Evolutionary conservation across 1,140 invertebrate genomes (phyloP).

Genomic region (Anagrus nilaparvatae): DNA sequence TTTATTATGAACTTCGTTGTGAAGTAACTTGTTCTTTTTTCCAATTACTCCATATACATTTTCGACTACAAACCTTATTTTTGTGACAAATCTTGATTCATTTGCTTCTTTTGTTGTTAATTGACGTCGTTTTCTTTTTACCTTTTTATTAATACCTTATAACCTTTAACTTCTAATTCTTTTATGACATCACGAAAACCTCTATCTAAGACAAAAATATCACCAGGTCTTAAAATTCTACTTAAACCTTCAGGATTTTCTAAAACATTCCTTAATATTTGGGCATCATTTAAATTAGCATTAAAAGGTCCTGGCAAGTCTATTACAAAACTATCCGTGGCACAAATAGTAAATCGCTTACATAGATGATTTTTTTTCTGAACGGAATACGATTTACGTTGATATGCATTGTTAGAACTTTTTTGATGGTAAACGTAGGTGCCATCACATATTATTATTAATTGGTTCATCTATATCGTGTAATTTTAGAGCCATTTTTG

Average conservation of each 20-base stretch:
- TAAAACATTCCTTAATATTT: slow-evolving; percentile 19
- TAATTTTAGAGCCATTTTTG: slow-evolving; percentile 10
- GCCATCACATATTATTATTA: slow-evolving; percentile 17
- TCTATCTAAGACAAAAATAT: slow-evolving; percentile 24
- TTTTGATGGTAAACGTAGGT: no score
- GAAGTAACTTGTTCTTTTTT: slow-evolving; percentile 19
- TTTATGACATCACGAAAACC: slow-evolving; percentile 20
- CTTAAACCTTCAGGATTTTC: slow-evolving; percentile 11
- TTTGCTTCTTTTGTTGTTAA: slow-evolving; percentile 24
- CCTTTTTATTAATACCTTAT: slow-evolving; percentile 22
- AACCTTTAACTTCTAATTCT: slow-evolving; percentile 11
- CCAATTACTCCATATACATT: slow-evolving; percentile 23
- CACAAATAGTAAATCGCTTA: slow-evolving; percentile 14
- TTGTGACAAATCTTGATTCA: slow-evolving; percentile 24
- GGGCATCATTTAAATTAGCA: slow-evolving; percentile 19
- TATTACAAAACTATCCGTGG: slow-evolving; percentile 14
- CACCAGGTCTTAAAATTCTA: slow-evolving; percentile 12
- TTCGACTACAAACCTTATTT: slow-evolving; percentile 29
- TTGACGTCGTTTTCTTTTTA: slow-evolving; percentile 21
- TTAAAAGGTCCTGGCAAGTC: slow-evolving; percentile 15
- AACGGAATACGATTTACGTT: slow-evolving; percentile 14
- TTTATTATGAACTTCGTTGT: slow-evolving; percentile 21
- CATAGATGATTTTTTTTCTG: slow-evolving; percentile 20
- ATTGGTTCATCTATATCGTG: slow-evolving; percentile 7
- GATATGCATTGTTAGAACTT: no score